Conservation (phyloP, 2,888 invertebrate genomes). For the Ceratothoa steindachneri region DNA sequence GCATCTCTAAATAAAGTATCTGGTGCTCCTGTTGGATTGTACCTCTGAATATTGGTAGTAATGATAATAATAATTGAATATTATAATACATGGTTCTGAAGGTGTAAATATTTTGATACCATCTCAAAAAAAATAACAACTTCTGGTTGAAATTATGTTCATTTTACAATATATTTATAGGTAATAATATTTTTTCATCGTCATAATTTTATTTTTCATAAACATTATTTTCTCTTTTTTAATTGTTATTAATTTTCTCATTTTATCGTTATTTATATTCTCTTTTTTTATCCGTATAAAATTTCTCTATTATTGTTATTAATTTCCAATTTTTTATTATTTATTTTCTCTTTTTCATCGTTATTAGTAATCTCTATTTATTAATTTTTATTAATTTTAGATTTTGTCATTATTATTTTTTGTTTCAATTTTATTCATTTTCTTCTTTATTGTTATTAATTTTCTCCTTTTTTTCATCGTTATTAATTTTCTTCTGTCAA, state of each 20-base stretch:
- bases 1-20: background rate
- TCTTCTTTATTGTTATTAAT: too few species aligned
- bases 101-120: too few species aligned
- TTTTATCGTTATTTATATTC: background rate
- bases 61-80: background rate
- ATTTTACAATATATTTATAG: constrained; percentile 3
- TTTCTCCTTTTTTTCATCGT: too few species aligned
- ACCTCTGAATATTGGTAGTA: background rate
- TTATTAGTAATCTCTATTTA: background rate
- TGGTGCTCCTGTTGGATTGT: background rate
- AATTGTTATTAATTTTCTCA: background rate
- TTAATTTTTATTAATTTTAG: background rate
- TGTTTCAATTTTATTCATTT: background rate
- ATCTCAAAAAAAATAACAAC: too few species aligned
- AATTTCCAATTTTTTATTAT: background rate
- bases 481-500: too few species aligned
- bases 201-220: background rate
- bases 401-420: background rate
- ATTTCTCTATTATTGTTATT: background rate
- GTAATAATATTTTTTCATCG: background rate
- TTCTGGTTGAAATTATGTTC: too few species aligned
- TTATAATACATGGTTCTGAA: background rate
- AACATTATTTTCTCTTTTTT: background rate
- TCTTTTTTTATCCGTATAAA: too few species aligned
- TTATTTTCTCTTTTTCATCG: background rate